A percentile compares a stretch with the other conserved stretches of the same genome.
Conservation (phyloP, 2,797 vertebrate genomes). For the Poeciliopsis turneri region DNA sequence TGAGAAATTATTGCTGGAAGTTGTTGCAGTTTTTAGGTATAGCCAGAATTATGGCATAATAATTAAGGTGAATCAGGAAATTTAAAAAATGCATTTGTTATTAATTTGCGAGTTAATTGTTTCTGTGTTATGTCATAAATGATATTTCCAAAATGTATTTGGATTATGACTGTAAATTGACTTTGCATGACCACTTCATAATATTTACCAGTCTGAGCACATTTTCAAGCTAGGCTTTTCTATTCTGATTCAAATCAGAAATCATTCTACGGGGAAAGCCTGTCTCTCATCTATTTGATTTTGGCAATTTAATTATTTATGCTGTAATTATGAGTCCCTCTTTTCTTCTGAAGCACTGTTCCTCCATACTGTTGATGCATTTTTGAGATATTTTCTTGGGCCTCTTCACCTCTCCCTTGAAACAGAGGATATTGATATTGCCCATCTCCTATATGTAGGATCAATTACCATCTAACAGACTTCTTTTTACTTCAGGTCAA, state of each 20-base stretch:
- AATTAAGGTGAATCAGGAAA: no score
- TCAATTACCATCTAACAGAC: constrained; percentile 13
- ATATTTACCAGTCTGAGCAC: constrained; percentile 29
- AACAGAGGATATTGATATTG: constrained; percentile 41
- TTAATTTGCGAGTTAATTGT: neutral
- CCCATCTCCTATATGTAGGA: constrained; percentile 10
- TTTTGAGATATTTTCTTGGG: constrained; percentile 53
- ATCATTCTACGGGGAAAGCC: constrained; percentile 33
- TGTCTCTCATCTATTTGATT: constrained; percentile 46
- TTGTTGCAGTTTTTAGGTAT: neutral
- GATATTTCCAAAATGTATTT: neutral
- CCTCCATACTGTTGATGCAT: constrained; percentile 35
- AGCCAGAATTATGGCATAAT: neutral
- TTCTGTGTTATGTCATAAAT: neutral
- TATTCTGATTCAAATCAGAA: constrained; percentile 25
- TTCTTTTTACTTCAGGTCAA: constrained; percentile 2
- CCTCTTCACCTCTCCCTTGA: constrained; percentile 53
- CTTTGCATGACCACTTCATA: neutral
- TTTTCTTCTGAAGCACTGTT: constrained; percentile 46
- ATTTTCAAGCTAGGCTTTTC: constrained; percentile 22
- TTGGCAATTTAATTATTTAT: constrained; percentile 56
- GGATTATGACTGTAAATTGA: no score
- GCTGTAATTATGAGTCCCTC: constrained; percentile 39
- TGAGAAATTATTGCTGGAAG: neutral
- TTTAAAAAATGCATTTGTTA: neutral